These are phyloP conservation scores for Panthera uncia DNA, from an alignment of 2,113 vertebrate species.

Conservation along the genomic window DNA sequence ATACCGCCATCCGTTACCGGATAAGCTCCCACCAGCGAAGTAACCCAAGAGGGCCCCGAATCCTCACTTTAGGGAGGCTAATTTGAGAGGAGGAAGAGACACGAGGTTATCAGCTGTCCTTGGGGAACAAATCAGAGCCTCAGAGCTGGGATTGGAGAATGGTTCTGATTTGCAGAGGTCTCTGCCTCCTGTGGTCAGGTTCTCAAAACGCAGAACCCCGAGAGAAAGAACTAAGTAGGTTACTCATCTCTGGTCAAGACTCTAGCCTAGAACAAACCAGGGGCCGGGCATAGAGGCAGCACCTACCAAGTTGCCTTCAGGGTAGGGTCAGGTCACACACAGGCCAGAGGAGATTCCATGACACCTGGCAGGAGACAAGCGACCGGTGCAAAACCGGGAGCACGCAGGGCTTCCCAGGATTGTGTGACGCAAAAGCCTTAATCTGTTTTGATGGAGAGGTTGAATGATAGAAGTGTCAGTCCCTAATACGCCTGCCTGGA, in stretches of 20 bases:
- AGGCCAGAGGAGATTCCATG: not conserved
- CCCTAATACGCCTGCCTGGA: not conserved
- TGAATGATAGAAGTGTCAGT: not conserved
- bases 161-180: not conserved
- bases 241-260: not conserved
- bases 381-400: not conserved
- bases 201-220: not conserved
- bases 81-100: not conserved
- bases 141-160: conserved; percentile 12
- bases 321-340: not conserved
- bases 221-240: not conserved
- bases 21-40: not conserved
- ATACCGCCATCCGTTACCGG: not conserved
- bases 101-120: conserved; percentile 32
- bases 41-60: not conserved
- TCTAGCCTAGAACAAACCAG: not conserved
- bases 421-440: not conserved
- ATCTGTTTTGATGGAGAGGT: not conserved
- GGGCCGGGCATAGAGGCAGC: not conserved
- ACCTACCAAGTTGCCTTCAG: not conserved
- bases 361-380: not conserved
- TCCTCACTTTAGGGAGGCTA: conserved; percentile 19
- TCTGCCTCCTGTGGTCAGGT: conserved; percentile 10
- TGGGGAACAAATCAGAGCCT: conserved; percentile 28
- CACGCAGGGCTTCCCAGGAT: not conserved